Conservation (phyloP, 2,797 vertebrate species). For the Ceryle rudis region DNA sequence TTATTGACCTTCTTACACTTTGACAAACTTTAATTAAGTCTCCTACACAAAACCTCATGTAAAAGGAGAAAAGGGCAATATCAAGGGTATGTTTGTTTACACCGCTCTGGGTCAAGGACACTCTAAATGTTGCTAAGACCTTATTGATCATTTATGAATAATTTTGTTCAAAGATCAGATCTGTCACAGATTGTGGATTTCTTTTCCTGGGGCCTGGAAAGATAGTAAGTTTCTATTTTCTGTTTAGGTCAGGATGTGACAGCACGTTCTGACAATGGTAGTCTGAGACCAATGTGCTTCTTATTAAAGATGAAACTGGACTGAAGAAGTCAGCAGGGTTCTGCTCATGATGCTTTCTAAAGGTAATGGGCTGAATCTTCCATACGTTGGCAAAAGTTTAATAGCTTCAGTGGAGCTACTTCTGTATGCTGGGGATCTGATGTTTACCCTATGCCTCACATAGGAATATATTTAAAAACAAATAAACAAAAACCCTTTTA, state of each 20-base stretch:
- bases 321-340: conserved; percentile 14
- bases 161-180: neutral
- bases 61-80: neutral
- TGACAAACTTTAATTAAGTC: conserved; percentile 70
- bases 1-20: conserved; percentile 61
- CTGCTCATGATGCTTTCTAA: neutral
- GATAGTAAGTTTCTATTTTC: neutral
- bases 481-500: neutral
- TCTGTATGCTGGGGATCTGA: neutral
- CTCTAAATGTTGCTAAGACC: neutral
- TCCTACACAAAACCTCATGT: neutral
- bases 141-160: neutral
- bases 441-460: conserved; percentile 2
- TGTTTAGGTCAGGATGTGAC: neutral
- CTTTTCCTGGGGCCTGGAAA: neutral
- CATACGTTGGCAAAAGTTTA: neutral
- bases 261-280: neutral
- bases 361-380: conserved; percentile 36
- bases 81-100: neutral
- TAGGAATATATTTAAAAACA: neutral
- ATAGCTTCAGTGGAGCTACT: neutral
- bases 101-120: neutral
- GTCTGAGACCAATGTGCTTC: neutral
- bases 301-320: neutral
- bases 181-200: neutral